These are phyloP conservation scores for Melanerpes formicivorus DNA, from an alignment of 2,113 vertebrate genomes.

Conservation along the genomic window DNA sequence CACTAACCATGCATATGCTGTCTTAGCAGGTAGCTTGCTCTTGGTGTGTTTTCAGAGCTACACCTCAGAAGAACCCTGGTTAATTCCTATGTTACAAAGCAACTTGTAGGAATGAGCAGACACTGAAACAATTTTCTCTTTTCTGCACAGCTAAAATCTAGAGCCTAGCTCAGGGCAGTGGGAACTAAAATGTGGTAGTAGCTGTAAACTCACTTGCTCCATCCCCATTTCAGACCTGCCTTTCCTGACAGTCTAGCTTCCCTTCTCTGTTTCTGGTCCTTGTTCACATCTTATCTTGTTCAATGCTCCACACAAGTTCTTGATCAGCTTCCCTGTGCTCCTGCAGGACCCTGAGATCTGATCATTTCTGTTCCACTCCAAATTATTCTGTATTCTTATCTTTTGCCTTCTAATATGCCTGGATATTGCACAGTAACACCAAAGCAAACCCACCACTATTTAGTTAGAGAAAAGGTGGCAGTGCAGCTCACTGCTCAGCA, in stretches of 20 bases:
- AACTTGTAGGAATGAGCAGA: background rate
- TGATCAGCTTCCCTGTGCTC: background rate
- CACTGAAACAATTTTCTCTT: background rate
- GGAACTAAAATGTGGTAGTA: background rate
- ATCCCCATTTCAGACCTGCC: background rate
- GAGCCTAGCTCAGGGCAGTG: background rate
- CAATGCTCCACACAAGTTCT: background rate
- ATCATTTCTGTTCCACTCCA: background rate
- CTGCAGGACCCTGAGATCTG: background rate
- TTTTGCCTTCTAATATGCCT: background rate
- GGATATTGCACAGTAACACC: accelerated
- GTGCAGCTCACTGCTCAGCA: background rate
- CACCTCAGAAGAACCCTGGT: background rate
- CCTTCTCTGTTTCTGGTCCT: background rate
- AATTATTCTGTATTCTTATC: background rate
- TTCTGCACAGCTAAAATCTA: background rate
- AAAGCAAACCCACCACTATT: background rate
- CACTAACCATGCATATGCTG: background rate
- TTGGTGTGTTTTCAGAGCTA: background rate
- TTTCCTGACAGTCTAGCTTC: background rate
- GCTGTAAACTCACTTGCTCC: background rate
- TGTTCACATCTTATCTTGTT: background rate
- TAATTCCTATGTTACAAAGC: background rate
- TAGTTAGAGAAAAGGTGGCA: background rate
- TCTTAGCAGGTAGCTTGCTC: background rate